Conservation (phyloP, 2,888 invertebrate genomes). For the Idaea straminata region DNA sequence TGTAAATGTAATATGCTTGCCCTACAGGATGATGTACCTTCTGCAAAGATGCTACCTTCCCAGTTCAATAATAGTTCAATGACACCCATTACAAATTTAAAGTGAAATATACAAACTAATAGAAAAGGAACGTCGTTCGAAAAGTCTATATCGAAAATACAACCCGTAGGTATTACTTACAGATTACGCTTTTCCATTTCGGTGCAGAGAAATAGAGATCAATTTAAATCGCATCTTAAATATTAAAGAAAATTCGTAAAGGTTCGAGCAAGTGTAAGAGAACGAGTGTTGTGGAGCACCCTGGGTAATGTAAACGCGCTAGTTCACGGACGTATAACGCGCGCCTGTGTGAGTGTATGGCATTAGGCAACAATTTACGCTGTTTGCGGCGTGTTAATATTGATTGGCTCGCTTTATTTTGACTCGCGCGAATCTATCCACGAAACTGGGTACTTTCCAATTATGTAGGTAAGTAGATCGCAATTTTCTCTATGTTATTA, state of each 20-base stretch:
- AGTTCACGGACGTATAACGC: conserved; percentile 47
- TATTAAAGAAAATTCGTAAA: neutral
- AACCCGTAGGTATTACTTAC: neutral
- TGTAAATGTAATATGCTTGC: conserved; percentile 64
- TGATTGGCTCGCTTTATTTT: conserved; percentile 80
- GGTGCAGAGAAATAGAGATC: neutral
- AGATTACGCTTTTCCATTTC: conserved; percentile 5
- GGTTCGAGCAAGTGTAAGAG: neutral
- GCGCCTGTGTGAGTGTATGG: conserved; percentile 64
- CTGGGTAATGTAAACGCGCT: conserved; percentile 54
- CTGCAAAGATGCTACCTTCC: conserved; percentile 30
- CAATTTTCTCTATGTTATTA: conserved; percentile 17
- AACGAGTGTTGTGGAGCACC: conserved; percentile 41
- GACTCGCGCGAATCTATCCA: conserved; percentile 74
- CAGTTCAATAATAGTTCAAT: neutral
- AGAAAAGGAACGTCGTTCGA: neutral
- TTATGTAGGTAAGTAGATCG: conserved; percentile 24
- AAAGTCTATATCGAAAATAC: neutral
- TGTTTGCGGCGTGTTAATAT: conserved; percentile 81
- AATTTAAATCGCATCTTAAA: neutral
- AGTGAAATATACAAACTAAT: neutral
- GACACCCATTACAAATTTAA: neutral
- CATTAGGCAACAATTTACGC: conserved; percentile 81
- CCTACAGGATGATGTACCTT: conserved; percentile 58
- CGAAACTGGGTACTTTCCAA: conserved; percentile 54